Percentiles rank a stretch among this genome's conserved stretches.
phyloP scores from a whole-genome alignment of 2,797 vertebrate species.

The Gallinago nigripennis region DNA sequence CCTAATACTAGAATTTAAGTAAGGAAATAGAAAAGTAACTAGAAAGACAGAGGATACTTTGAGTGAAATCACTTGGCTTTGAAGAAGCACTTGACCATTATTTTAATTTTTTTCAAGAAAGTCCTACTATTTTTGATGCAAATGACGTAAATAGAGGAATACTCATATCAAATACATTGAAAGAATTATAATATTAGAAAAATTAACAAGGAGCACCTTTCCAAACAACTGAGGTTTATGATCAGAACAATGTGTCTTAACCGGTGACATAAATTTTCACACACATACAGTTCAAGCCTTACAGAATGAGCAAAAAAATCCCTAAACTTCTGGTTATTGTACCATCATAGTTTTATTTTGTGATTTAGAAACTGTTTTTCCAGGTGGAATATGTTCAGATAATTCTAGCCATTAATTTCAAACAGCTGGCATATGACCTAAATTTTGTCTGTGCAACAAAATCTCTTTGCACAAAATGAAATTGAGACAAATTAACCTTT shows the following conservation, averaged over 20 bases:
- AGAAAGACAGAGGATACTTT: background rate
- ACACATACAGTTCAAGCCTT: background rate
- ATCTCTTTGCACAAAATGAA: background rate
- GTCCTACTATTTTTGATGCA: background rate
- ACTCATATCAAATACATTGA: background rate
- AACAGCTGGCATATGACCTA: background rate
- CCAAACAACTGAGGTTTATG: background rate
- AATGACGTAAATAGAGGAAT: background rate
- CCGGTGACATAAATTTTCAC: background rate
- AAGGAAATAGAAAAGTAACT: background rate
- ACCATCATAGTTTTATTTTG: background rate
- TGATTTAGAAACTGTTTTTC: background rate
- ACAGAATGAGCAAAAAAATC: background rate
- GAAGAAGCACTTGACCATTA: background rate
- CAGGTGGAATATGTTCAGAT: background rate
- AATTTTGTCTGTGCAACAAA: background rate
- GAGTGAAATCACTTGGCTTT: background rate
- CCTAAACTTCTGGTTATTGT: background rate
- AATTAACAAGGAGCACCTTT: background rate
- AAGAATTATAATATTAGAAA: background rate
- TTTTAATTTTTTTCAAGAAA: background rate
- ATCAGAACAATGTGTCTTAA: background rate
- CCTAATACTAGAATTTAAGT: background rate
- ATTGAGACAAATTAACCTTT: background rate
- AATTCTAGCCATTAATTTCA: background rate